Base-by-base conservation (phyloP, 2,797 vertebrate species). In the Nyctibius grandis region DNA sequence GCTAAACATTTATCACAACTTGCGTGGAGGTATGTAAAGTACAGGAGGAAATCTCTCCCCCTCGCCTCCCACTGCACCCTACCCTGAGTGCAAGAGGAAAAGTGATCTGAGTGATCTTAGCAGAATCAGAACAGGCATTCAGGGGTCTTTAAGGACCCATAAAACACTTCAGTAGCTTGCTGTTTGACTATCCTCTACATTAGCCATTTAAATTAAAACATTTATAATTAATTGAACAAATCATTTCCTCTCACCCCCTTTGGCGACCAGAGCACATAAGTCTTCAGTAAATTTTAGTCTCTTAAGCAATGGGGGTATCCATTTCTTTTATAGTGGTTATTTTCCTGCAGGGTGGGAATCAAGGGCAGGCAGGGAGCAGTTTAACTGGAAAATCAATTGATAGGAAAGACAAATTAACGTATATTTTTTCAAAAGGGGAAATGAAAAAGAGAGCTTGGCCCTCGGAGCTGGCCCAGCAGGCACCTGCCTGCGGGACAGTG, bases 191-290 rank as follows among this genome's bases (percentile, higher is more conserved):
- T 96, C 96, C 92, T 69, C 91, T 57, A 72, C 91, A 89, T 96
- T 95, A 96, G 90, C 90, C 96, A 96, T 95, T 97, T 92, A 96
- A 96, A 97, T 97, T 81, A 96, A 97, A 95, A 95, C 96, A 97
- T 97, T 96, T 96, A 97, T 97, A 97, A 97, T 97, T 97, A 97
- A 97, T 97, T 96, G 96, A 95, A 95, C 88, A 96, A 95, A 96
- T 97, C 68, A 92, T 95, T 95, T 89, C 88, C 84, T 91, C 68
- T 73, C 11, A 0, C 85, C 65, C 65, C 72, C 89, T 94, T 83
- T 70, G 92, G 85, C 94, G 89, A 80, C 59, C 45, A 69, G 38
- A 72, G 25, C 12, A 2, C 9, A 1, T 31, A 79, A 81, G 28
- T 40, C 60, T 67, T 85, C 75, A 72, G 91, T 91, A 91, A 77